Base-by-base conservation (phyloP, 2,113 vertebrate species). In the Galemys pyrenaicus region DNA sequence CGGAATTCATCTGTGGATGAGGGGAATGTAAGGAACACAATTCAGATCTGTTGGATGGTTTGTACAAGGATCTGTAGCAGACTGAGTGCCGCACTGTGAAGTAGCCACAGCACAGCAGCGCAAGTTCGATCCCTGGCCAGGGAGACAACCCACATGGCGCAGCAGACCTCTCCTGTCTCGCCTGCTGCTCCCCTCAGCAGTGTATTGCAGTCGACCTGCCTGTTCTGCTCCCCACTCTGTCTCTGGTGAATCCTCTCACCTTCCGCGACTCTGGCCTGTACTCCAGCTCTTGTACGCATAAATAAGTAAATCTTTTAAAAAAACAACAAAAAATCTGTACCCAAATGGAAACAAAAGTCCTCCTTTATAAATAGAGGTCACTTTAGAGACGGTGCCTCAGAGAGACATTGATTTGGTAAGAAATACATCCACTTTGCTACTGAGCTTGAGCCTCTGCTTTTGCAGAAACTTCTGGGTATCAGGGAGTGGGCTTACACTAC, bases 341-440 rank as follows among this genome's bases (percentile, higher is more conserved):
- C 58, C 86, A 82, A 93, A 80, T 12, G 85, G 75, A 92, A 92
- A 74, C 51, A 44, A 46, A 85, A 92, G 41, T 80, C 30, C 16
- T 92, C 56, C 67, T 70, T 83, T 93, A 78, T 49, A 87, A 86
- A 28, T 56, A 86, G 20, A 96, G 85, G 67, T 81, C 30, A 94
- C 54, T 77, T 88, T 81, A 58, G 75, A 92, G 77, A 92, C 24
- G 70, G 19, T 74, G 30, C 64, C 78, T 93, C 2, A 2, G 41
- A 19, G 10, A 89, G 49, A 95, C 64, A 73, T 0, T 92, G 92
- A 71, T 81, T 78, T 90, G 68, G 39, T 81, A 60, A 78, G 82
- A 91, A 37, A 92, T 28, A n/a, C 12, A 68, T 39, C 65, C 11
- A 35, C 17, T 67, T 37, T 35, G 70, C 56, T 22, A 65, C 81